Percentiles rank a stretch among this genome's conserved stretches.
Evolutionary conservation across 2,113 vertebrate species (phyloP).

Genomic region (human): DNA sequence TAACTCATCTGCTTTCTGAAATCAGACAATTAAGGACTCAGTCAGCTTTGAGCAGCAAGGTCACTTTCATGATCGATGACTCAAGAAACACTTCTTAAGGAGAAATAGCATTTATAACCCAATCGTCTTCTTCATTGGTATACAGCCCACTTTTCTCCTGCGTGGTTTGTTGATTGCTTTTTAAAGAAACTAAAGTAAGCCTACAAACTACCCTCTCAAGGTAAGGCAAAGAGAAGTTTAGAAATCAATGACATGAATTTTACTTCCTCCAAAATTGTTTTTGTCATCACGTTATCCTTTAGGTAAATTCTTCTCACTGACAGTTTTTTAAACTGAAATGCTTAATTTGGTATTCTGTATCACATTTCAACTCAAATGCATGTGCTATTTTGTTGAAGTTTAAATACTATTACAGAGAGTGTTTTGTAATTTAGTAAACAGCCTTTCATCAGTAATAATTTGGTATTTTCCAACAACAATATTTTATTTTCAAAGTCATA

Average conservation of each 20-base stretch:
- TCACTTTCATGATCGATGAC: neutral
- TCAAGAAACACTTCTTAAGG: neutral
- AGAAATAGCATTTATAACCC: neutral
- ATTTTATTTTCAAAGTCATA: neutral
- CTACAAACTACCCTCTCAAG: neutral
- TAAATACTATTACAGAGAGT: neutral
- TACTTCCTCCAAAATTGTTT: neutral
- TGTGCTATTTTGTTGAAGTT: neutral
- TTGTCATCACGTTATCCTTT: neutral
- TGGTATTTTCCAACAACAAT: neutral
- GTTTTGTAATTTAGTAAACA: neutral
- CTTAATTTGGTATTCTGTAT: neutral
- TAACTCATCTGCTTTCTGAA: conserved; percentile 29
- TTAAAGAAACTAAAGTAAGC: neutral
- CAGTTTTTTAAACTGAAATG: neutral
- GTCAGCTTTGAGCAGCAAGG: neutral
- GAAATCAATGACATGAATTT: neutral
- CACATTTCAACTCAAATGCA: neutral
- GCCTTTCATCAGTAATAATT: neutral
- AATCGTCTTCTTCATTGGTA: neutral
- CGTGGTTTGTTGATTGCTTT: neutral
- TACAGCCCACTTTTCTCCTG: neutral
- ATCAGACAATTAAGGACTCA: neutral
- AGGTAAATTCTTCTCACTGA: neutral
- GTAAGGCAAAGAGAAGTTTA: neutral